These are phyloP conservation scores for Sisyra nigra DNA, from an alignment of 2,888 invertebrate species.

Conservation along the genomic window DNA sequence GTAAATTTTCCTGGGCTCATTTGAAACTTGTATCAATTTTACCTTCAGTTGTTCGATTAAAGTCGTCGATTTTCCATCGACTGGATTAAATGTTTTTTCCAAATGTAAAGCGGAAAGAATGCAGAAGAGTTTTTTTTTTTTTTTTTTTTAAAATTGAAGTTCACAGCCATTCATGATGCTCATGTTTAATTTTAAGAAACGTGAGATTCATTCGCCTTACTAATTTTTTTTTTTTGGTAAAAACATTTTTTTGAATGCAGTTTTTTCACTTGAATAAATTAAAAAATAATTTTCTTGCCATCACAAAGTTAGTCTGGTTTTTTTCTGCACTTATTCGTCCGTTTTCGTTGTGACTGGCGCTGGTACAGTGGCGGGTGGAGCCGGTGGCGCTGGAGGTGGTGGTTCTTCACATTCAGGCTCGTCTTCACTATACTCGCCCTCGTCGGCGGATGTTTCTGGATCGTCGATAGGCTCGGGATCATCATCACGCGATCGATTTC, in stretches of 20 bases:
- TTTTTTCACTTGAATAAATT: neutral
- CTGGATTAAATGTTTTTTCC: no score
- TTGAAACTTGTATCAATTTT: no score
- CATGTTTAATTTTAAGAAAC: neutral
- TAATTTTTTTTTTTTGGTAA: conserved; percentile 1
- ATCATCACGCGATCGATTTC: conserved; percentile 21
- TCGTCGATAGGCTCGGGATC: conserved; percentile 28
- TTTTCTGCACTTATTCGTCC: neutral
- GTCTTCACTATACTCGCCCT: conserved; percentile 34
- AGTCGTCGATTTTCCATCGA: no score
- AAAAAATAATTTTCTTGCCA: neutral
- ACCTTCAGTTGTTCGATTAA: no score
- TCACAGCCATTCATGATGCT: conserved; percentile 4
- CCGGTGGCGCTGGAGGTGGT: neutral
- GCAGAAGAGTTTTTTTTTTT: conserved; percentile 4
- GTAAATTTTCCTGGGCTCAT: no score
- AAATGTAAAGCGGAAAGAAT: conserved; percentile 4
- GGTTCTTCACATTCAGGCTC: conserved; percentile 26
- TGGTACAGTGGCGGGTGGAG: no score
- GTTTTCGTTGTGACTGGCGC: neutral
- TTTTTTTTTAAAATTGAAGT: neutral
- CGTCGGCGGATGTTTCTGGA: conserved; percentile 35
- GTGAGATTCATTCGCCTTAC: conserved; percentile 4
- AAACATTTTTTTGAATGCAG: conserved; percentile 1
- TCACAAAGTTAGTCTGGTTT: no score